Evolutionary conservation across 2,888 invertebrate genomes (phyloP).

Genomic region (Eueremaeus valkanovi): DNA sequence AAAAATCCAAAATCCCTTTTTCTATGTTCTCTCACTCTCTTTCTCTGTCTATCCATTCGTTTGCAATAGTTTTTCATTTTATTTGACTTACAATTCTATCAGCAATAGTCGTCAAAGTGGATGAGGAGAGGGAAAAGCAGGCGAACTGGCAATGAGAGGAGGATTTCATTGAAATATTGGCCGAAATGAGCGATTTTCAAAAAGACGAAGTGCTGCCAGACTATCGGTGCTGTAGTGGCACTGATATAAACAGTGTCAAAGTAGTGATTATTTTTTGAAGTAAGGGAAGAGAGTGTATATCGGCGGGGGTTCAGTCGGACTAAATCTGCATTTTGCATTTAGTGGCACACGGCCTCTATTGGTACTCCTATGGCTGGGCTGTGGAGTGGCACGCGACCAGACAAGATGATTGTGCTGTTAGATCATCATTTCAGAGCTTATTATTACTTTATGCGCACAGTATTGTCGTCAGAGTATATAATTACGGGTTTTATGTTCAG

Average conservation of each 20-base stretch:
- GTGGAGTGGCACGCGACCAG: conserved; percentile 15
- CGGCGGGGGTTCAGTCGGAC: not conserved
- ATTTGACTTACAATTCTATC: not conserved
- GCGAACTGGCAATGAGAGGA: conserved; percentile 18
- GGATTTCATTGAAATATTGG: conserved; percentile 25
- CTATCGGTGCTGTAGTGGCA: conserved; percentile 7
- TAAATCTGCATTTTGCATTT: conserved; percentile 28
- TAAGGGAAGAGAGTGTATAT: not conserved
- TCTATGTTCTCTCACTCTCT: conserved; percentile 8
- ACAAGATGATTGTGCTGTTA: not conserved
- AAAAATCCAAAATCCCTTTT: conserved; percentile 33
- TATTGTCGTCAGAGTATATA: conserved; percentile 18
- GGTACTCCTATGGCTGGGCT: not conserved
- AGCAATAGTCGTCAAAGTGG: conserved; percentile 1
- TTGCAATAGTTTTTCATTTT: conserved; percentile 12
- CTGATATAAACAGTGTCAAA: conserved; percentile 28
- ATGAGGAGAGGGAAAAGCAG: not conserved
- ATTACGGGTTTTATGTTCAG: conserved; percentile 24
- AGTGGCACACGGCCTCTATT: conserved; percentile 14
- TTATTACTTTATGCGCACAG: not conserved
- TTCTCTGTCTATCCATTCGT: not conserved
- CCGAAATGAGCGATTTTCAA: conserved; percentile 18
- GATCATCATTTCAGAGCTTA: conserved; percentile 26
- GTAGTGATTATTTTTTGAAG: conserved; percentile 12
- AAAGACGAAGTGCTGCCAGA: conserved; percentile 14